Conservation (phyloP, 2,797 vertebrate genomes). For the Sebastes kiyomatsui region DNA sequence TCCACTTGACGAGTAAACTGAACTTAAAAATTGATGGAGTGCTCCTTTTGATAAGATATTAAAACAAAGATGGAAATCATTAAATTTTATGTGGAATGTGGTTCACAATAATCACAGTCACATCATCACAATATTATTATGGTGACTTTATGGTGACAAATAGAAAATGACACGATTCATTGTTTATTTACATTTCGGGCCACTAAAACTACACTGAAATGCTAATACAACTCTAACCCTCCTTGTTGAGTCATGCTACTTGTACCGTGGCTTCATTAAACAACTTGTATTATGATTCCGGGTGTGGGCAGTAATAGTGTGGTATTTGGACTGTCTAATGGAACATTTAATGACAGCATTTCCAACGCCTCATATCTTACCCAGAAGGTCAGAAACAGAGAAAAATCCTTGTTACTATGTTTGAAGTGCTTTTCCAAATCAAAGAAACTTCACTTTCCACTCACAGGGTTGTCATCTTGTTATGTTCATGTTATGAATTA, state of each 20-base stretch:
- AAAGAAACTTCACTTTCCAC: background rate
- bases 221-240: background rate
- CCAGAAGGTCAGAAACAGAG: background rate
- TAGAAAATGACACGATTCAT: background rate
- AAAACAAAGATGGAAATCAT: background rate
- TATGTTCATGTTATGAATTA: conserved; percentile 32
- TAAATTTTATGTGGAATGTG: background rate
- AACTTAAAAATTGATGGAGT: background rate
- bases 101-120: background rate
- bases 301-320: background rate
- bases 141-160: background rate
- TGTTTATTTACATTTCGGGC: background rate
- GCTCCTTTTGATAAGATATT: background rate
- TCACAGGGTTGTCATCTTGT: background rate
- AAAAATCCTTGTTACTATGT: background rate
- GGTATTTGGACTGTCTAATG: conserved; percentile 12
- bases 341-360: conserved; percentile 38
- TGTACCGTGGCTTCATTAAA: background rate
- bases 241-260: background rate
- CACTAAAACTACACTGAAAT: background rate
- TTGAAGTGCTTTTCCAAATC: conserved; percentile 11
- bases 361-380: conserved; percentile 13
- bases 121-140: background rate
- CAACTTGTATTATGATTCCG: conserved; percentile 11
- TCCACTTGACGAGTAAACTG: background rate